phyloP scores from a whole-genome alignment of 2,888 invertebrate species.

The Pheosia gnoma region DNA sequence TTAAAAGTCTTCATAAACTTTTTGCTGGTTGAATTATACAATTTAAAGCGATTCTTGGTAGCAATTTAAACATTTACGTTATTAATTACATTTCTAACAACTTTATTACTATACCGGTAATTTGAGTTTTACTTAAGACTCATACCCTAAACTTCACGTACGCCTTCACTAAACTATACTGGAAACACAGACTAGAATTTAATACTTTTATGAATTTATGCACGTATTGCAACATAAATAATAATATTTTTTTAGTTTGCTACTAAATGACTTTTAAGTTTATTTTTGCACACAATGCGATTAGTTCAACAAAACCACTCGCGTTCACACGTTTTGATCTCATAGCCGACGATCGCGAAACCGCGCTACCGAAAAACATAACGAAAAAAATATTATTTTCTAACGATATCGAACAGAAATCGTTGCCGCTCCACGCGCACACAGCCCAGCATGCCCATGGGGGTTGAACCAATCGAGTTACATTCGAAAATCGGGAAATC shows the following conservation, averaged over 20 bases:
- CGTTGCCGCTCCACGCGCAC: conserved; percentile 49
- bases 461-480: conserved; percentile 59
- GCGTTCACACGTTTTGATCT: not conserved
- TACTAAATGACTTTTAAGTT: no score
- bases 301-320: not conserved
- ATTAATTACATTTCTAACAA: no score
- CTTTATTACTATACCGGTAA: not conserved
- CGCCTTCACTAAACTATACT: no score
- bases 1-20: conserved; percentile 30
- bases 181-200: no score
- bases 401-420: conserved; percentile 29
- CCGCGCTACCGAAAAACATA: not conserved
- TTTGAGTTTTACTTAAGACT: not conserved
- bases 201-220: no score
- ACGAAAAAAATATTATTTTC: conserved; percentile 3
- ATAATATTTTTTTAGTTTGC: no score
- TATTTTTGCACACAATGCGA: no score
- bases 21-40: conserved; percentile 8
- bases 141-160: no score
- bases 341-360: not conserved
- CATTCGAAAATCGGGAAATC: conserved; percentile 62
- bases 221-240: no score
- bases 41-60: not conserved
- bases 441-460: conserved; percentile 63
- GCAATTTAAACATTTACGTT: not conserved